phyloP scores from a whole-genome alignment of 2,113 vertebrate genomes.

The Spizaetus ornatus region DNA sequence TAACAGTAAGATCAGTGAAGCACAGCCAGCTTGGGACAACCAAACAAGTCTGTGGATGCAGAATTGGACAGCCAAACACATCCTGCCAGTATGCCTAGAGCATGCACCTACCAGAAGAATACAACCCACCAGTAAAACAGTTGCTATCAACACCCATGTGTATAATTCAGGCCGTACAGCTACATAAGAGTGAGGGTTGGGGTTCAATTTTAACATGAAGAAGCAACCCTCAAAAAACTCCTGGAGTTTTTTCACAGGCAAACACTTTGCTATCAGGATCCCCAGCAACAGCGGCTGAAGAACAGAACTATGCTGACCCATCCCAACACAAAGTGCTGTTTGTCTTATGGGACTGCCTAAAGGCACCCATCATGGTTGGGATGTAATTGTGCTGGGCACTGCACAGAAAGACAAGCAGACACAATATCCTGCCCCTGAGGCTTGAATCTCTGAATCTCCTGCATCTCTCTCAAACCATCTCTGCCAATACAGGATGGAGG shows the following conservation, averaged over 20 bases:
- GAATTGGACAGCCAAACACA: background rate
- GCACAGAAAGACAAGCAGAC: background rate
- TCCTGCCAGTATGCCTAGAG: background rate
- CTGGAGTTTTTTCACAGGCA: background rate
- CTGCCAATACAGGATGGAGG: background rate
- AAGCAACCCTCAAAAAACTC: background rate
- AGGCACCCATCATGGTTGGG: background rate
- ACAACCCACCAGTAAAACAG: background rate
- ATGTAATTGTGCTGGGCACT: background rate
- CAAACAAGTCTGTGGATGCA: constrained; percentile 12
- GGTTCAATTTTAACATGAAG: background rate
- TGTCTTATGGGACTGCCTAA: background rate
- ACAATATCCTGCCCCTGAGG: background rate
- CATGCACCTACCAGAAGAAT: background rate
- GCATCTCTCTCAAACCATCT: background rate
- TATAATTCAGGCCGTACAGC: background rate
- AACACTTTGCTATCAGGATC: background rate
- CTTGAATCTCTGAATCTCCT: background rate
- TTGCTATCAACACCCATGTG: background rate
- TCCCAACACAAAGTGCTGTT: background rate
- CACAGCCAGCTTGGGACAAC: background rate
- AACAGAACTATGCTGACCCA: background rate
- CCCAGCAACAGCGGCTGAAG: background rate
- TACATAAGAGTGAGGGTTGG: background rate
- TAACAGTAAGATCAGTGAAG: background rate